phyloP scores from a whole-genome alignment of 2,113 vertebrate genomes.

The Oxygymnocypris stewartii region DNA sequence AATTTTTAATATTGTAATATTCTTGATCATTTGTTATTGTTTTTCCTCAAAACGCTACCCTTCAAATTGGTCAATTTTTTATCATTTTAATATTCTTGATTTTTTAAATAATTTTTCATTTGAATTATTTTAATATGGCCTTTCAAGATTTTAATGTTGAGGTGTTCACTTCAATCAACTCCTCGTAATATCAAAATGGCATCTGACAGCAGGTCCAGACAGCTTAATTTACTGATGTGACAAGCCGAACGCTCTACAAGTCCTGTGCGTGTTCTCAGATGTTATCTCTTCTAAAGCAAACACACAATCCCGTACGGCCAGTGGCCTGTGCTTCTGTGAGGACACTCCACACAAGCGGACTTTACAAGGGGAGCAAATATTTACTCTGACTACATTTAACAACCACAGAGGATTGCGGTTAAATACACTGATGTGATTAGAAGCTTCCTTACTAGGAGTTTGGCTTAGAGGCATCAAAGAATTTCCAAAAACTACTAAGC shows the following conservation, averaged over 20 bases:
- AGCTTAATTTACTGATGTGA: constrained; percentile 44
- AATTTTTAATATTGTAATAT: not conserved
- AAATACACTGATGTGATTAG: constrained; percentile 48
- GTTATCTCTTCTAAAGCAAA: constrained; percentile 67
- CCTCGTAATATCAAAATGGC: constrained; percentile 28
- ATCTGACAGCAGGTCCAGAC: constrained; percentile 45
- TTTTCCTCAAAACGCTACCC: too few relatives aligned
- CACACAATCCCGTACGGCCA: constrained; percentile 55
- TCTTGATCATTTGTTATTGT: not conserved
- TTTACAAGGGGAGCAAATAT: constrained; percentile 70
- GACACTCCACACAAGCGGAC: constrained; percentile 63
- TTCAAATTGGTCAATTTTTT: not conserved
- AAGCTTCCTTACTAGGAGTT: constrained; percentile 27
- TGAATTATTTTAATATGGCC: not conserved
- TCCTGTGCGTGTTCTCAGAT: constrained; percentile 58
- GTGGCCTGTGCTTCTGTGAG: constrained; percentile 60
- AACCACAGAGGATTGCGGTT: constrained; percentile 39
- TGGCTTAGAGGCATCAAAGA: constrained; percentile 7
- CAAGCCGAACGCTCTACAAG: constrained; percentile 53
- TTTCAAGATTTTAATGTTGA: not conserved
- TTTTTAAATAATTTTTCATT: not conserved
- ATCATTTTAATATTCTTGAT: not conserved
- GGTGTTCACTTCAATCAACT: not conserved
- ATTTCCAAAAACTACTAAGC: constrained; percentile 4
- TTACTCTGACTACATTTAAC: constrained; percentile 59